These are phyloP conservation scores for Chionis minor DNA, from an alignment of 2,113 vertebrate genomes.

Conservation along the genomic window DNA sequence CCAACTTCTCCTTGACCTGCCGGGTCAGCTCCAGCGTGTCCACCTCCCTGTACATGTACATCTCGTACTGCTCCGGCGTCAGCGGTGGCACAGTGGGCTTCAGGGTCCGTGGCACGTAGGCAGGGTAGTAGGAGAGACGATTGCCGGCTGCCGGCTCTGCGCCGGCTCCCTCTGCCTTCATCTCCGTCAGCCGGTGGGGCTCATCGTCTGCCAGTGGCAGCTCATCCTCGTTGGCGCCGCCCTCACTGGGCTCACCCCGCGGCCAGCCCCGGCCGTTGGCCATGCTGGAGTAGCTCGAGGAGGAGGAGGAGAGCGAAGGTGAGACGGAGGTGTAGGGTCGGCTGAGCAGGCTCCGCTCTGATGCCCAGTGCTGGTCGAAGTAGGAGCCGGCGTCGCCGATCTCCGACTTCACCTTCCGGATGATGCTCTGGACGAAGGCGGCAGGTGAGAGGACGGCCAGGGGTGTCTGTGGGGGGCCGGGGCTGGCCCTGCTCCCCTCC, in stretches of 20 bases:
- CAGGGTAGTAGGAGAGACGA: slow-evolving; percentile 86
- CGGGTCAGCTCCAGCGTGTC: slow-evolving; percentile 95
- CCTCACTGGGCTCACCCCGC: slow-evolving; percentile 77
- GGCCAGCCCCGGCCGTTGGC: slow-evolving; percentile 82
- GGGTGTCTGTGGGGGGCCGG: slow-evolving; percentile 75
- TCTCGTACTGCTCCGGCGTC: slow-evolving; percentile 96
- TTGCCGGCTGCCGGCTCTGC: slow-evolving; percentile 64
- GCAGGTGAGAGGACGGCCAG: slow-evolving; percentile 90
- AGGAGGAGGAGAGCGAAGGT: slow-evolving; percentile 89
- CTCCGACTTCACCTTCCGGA: slow-evolving; percentile 96
- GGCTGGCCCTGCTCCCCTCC: slow-evolving; percentile 74
- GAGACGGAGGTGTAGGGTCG: slow-evolving; percentile 88
- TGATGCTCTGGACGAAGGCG: slow-evolving; percentile 96
- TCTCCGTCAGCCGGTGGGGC: slow-evolving; percentile 75
- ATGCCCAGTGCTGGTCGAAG: slow-evolving; percentile 96
- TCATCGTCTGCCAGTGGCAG: slow-evolving; percentile 78
- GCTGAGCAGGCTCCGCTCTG: slow-evolving; percentile 78
- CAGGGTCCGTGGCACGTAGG: slow-evolving; percentile 89
- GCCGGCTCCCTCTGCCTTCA: slow-evolving; percentile 81
- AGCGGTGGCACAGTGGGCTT: slow-evolving; percentile 94
- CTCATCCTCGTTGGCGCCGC: slow-evolving; percentile 81
- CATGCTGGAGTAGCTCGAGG: slow-evolving; percentile 85
- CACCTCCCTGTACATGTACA: slow-evolving; percentile 99
- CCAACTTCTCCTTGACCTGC: slow-evolving; percentile 98
- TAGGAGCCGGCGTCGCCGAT: slow-evolving; percentile 91